Percentiles rank a stretch among this genome's conserved stretches.
Evolutionary conservation across 2,797 vertebrate genomes (phyloP).

Genomic region (Hybognathus amarus): DNA sequence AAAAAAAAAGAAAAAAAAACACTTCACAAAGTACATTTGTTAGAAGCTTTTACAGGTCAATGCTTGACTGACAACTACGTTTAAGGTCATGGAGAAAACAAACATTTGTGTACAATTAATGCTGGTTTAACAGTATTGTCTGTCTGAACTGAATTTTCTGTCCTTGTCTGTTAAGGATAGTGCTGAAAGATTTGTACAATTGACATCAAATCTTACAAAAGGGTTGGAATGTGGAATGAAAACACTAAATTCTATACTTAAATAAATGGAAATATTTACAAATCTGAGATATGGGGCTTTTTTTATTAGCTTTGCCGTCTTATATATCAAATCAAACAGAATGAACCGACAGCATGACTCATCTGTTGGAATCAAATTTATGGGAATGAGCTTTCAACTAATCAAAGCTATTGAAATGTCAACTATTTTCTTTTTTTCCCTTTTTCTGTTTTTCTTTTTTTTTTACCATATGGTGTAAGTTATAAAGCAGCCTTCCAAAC

Average conservation of each 20-base stretch:
- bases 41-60: slow-evolving; percentile 71
- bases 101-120: slow-evolving; percentile 64
- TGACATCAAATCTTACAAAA: slow-evolving; percentile 77
- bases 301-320: background rate
- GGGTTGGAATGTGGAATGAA: slow-evolving; percentile 71
- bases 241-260: slow-evolving; percentile 82
- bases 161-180: slow-evolving; percentile 69
- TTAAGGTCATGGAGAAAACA: slow-evolving; percentile 45
- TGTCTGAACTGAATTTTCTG: slow-evolving; percentile 63
- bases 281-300: slow-evolving; percentile 55
- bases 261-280: slow-evolving; percentile 86
- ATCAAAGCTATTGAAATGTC: no score
- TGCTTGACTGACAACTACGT: slow-evolving; percentile 68
- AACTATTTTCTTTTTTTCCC: background rate
- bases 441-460: no score
- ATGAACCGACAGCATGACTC: background rate
- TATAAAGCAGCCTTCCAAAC: background rate
- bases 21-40: slow-evolving; percentile 67
- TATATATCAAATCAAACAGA: background rate
- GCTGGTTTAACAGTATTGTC: slow-evolving; percentile 75
- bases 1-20: slow-evolving; percentile 13
- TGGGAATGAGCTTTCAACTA: background rate
- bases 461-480: background rate
- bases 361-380: background rate
- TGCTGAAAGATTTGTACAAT: slow-evolving; percentile 75